These are phyloP conservation scores for Pterophyllum scalare DNA, from an alignment of 2,113 vertebrate genomes.

Conservation along the genomic window DNA sequence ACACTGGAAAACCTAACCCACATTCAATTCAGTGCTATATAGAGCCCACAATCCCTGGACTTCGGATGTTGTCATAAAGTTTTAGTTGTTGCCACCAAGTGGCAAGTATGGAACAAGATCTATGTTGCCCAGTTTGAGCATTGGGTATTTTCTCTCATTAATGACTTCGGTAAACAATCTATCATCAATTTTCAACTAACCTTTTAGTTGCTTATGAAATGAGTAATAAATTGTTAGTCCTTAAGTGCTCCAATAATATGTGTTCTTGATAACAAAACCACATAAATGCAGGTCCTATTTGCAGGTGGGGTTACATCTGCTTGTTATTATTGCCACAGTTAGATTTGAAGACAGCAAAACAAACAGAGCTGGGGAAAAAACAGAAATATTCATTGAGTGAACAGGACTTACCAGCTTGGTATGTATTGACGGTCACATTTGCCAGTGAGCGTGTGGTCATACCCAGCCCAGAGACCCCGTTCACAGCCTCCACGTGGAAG, in stretches of 20 bases:
- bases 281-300: background rate
- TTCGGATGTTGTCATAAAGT: too few relatives aligned
- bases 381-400: background rate
- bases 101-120: too few relatives aligned
- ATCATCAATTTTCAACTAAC: background rate
- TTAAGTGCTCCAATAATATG: background rate
- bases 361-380: background rate
- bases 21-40: too few relatives aligned
- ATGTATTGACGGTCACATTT: slow-evolving; percentile 90
- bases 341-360: background rate
- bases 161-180: background rate
- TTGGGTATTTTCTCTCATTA: too few relatives aligned
- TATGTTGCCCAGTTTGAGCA: too few relatives aligned
- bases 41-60: too few relatives aligned
- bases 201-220: background rate
- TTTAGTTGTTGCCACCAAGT: too few relatives aligned
- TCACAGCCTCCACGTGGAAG: slow-evolving; percentile 94
- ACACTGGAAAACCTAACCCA: too few relatives aligned
- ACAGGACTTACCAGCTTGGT: slow-evolving; percentile 92
- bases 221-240: background rate
- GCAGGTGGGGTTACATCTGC: background rate
- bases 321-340: background rate
- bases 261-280: background rate
- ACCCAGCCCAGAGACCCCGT: slow-evolving; percentile 91
- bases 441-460: slow-evolving; percentile 87